Percentiles rank a stretch among this genome's conserved stretches.
Conservation (phyloP, 2,888 invertebrate genomes). For the Diplolepis rosae region DNA sequence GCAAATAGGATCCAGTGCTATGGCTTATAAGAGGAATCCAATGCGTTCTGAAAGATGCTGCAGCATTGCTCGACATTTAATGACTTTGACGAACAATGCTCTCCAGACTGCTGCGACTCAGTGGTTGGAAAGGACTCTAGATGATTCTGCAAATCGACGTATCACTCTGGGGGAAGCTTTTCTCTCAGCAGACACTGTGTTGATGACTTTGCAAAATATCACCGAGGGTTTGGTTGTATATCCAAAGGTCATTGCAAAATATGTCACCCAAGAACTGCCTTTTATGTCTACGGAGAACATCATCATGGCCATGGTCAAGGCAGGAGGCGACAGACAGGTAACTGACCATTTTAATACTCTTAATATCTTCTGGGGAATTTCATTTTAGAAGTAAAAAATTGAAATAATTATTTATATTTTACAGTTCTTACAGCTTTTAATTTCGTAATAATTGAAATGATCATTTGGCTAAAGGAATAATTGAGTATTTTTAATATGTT, state of each 20-base stretch:
- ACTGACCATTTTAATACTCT: conserved; percentile 34
- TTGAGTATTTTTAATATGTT: no score
- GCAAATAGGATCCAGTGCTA: conserved; percentile 98
- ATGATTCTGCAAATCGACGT: conserved; percentile 97
- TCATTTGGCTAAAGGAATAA: no score
- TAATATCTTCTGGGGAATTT: no score
- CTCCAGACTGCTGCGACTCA: conserved; percentile 93
- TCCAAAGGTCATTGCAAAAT: conserved; percentile 92
- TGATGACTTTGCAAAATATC: conserved; percentile 93
- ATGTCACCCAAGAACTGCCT: conserved; percentile 92
- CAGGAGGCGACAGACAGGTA: conserved; percentile 94
- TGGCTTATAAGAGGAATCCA: conserved; percentile 99
- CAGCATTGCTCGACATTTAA: conserved; percentile 92
- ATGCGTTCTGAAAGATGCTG: conserved; percentile 98
- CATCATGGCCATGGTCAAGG: conserved; percentile 98
- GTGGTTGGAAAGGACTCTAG: conserved; percentile 97
- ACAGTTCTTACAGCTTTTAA: no score
- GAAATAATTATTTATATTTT: background rate
- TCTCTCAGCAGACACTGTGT: conserved; percentile 91
- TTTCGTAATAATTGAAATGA: no score
- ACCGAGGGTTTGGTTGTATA: conserved; percentile 97
- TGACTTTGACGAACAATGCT: conserved; percentile 86
- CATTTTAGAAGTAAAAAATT: conserved; percentile 9
- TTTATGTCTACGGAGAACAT: conserved; percentile 99
- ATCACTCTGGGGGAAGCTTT: conserved; percentile 95